A percentile compares a stretch with the other conserved stretches of the same genome.
Evolutionary conservation across 2,888 invertebrate genomes (phyloP).

Genomic region (Andrena marginata): DNA sequence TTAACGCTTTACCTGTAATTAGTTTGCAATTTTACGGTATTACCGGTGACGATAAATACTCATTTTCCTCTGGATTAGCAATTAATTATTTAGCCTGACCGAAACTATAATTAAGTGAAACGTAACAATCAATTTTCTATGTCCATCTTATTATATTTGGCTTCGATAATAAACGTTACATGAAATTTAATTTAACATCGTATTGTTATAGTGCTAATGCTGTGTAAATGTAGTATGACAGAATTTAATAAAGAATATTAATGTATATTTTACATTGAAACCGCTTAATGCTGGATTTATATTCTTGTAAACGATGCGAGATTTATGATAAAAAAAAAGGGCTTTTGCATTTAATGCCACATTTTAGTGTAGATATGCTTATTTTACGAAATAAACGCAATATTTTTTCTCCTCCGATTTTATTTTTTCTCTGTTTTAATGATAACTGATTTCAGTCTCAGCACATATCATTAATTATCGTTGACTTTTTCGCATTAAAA

Average conservation of each 20-base stretch:
- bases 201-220: not conserved
- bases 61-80: not conserved
- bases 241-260: not conserved
- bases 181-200: not conserved
- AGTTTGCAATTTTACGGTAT: constrained; percentile 14
- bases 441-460: no score
- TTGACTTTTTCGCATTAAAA: no score
- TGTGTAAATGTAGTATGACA: not conserved
- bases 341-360: not conserved
- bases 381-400: no score
- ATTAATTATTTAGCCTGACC: not conserved
- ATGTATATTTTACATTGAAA: no score
- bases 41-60: not conserved
- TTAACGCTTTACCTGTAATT: constrained; percentile 29
- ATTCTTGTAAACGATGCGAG: not conserved
- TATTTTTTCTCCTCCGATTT: no score
- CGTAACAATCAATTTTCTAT: not conserved
- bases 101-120: not conserved
- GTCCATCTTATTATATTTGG: not conserved
- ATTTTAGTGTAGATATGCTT: no score
- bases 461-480: no score
- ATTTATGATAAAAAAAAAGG: not conserved
- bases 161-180: not conserved
- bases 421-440: no score
- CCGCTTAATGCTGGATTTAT: no score